Base-by-base conservation (phyloP, 53 echinoderm and acorn worm genomes). In the Echinarachnius parma region DNA sequence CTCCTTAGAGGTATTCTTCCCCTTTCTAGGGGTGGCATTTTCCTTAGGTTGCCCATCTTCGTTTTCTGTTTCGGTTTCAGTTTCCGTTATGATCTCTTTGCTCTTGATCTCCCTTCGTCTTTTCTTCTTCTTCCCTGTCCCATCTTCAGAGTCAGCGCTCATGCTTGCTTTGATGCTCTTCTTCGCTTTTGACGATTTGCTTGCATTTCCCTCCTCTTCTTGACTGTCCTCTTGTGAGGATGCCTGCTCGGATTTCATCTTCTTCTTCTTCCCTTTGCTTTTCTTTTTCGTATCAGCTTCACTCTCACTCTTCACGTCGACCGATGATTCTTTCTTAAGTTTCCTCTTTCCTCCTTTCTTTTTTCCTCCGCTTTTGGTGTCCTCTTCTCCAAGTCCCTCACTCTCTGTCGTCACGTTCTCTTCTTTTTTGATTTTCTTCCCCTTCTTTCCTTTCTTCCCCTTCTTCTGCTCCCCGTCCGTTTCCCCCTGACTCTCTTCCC, bases 51-150 rank as follows among this genome's bases (percentile, higher is more conserved):
- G 30, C 5, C 23, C 37, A 34, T 20, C 33, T 4, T 69, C 70
- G 53, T 4, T 28, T 29, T 66, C 70, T 24, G 52, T 53, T 34
- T 69, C 70, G 34, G 31, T 69, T 23, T 69, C 70, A 5, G 53
- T 69, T 4, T 50, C 53, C 8, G 70, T 80, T 32, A 80, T 80
- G 48, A 80, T 65, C 45, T 64, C 80, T 42, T 80, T 80, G 39
- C 66, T 75, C 54, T 87, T 78, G 46, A 61, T 59, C 42, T 54
- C 46, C 27, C 34, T 28, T 37, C 50, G 48, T 54, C 46, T 60
- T 18, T 60, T 60, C n/a, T n/a, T n/a, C n/a, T n/a, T n/a, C n/a
- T n/a, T n/a, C 2, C 64, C 58, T 19, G 55, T 36, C 26, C 22
- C 4, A 4, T 20, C 18, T 42, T 18, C 48, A 44, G 10, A 45